phyloP scores from a whole-genome alignment of 2,888 invertebrate genomes.

The Pardosa pseudoannulata region DNA sequence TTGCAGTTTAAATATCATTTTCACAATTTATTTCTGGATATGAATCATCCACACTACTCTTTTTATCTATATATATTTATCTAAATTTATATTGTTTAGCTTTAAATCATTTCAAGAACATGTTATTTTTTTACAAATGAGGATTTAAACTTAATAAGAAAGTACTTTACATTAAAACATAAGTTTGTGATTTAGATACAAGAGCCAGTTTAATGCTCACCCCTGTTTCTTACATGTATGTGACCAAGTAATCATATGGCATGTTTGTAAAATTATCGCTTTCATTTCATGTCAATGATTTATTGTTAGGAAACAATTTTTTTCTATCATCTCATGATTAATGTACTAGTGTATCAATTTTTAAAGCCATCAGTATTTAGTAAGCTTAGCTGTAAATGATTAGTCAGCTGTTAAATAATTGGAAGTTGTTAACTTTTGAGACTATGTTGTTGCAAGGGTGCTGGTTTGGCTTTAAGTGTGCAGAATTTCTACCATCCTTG shows the following conservation, averaged over 20 bases:
- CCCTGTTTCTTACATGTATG: neutral
- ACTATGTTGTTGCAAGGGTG: neutral
- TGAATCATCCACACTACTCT: too few relatives aligned
- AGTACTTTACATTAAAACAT: too few relatives aligned
- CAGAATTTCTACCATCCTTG: neutral
- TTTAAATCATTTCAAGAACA: too few relatives aligned
- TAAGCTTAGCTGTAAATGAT: constrained; percentile 7
- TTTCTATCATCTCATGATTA: neutral
- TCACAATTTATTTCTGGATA: too few relatives aligned
- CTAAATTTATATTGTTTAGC: too few relatives aligned
- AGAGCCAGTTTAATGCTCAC: too few relatives aligned
- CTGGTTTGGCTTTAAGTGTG: neutral
- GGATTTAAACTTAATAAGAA: too few relatives aligned
- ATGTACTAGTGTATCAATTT: neutral
- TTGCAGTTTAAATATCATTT: too few relatives aligned
- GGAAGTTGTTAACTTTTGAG: neutral
- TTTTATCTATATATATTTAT: too few relatives aligned
- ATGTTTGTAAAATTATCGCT: constrained; percentile 29
- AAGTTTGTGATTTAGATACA: too few relatives aligned
- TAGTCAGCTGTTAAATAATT: neutral
- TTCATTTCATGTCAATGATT: neutral
- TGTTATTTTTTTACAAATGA: too few relatives aligned
- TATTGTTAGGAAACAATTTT: neutral
- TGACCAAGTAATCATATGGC: neutral
- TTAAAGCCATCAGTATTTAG: neutral